Percentiles rank a stretch among this genome's conserved stretches.
Evolutionary conservation across 1,140 invertebrate genomes (phyloP).

Genomic region (Oscheius sp.): DNA sequence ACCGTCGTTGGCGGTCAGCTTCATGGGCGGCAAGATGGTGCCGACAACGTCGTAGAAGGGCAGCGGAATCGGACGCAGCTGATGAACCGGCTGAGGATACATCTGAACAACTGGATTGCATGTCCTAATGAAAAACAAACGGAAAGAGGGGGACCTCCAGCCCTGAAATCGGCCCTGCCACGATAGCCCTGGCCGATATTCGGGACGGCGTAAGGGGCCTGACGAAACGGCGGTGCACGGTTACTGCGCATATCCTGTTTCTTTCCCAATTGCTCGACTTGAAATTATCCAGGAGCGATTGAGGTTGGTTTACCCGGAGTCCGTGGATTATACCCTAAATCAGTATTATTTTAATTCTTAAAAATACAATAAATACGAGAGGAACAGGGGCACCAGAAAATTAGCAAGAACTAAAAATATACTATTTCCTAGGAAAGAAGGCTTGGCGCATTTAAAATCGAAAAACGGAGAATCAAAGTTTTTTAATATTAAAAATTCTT

Average conservation of each 20-base stretch:
- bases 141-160: neutral
- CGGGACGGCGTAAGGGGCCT: too few relatives aligned
- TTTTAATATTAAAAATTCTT: too few relatives aligned
- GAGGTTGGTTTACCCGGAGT: constrained; percentile 67
- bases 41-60: constrained; percentile 30
- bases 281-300: constrained; percentile 76
- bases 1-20: constrained; percentile 23
- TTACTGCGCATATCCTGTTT: constrained; percentile 83
- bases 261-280: constrained; percentile 79
- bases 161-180: too few relatives aligned
- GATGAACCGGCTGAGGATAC: neutral
- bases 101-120: too few relatives aligned
- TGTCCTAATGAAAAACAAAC: too few relatives aligned
- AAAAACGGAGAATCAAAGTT: too few relatives aligned
- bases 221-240: too few relatives aligned
- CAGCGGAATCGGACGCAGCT: neutral
- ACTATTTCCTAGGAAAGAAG: too few relatives aligned
- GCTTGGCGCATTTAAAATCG: too few relatives aligned
- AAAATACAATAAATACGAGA: too few relatives aligned
- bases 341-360: neutral
- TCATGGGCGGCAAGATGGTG: constrained; percentile 10
- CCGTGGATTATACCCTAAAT: constrained; percentile 66
- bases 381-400: too few relatives aligned
- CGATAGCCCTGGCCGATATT: too few relatives aligned
- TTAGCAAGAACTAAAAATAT: neutral